Evolutionary conservation across 2,113 vertebrate genomes (phyloP).

Genomic region (Salminus brasiliensis): DNA sequence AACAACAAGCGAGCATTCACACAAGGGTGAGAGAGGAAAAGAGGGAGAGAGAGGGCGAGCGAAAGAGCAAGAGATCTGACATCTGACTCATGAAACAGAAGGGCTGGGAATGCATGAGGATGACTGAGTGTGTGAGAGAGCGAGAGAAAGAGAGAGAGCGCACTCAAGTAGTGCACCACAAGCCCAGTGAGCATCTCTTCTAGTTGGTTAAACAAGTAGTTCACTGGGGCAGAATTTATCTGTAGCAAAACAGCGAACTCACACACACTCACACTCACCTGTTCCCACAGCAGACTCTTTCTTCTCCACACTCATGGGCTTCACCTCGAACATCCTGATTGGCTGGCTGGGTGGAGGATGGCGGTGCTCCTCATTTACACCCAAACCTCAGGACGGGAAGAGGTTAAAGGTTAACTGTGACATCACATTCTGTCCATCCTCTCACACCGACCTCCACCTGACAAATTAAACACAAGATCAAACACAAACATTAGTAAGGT

Average conservation of each 20-base stretch:
- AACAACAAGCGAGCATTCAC: too few species aligned
- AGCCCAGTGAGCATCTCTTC: conserved; percentile 48
- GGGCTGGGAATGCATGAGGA: too few species aligned
- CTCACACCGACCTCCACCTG: conserved; percentile 18
- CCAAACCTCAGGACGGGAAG: conserved; percentile 51
- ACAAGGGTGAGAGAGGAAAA: too few species aligned
- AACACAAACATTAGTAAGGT: too few species aligned
- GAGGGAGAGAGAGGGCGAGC: too few species aligned
- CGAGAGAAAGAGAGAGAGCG: neutral
- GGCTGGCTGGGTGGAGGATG: conserved; percentile 38
- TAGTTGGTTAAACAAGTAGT: conserved; percentile 62
- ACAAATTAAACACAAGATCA: neutral
- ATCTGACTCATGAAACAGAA: too few species aligned
- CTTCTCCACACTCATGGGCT: conserved; percentile 85
- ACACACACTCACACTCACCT: conserved; percentile 69
- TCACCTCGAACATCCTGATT: conserved; percentile 81
- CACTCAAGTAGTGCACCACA: neutral
- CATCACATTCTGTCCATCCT: conserved; percentile 66
- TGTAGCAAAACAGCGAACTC: conserved; percentile 44
- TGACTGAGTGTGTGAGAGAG: neutral
- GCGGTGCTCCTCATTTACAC: conserved; percentile 46
- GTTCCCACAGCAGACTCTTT: conserved; percentile 82
- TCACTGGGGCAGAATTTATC: conserved; percentile 59
- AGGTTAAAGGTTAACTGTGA: conserved; percentile 18
- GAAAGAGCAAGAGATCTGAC: too few species aligned